Conservation (phyloP, 2,113 vertebrate species). For the Osmerus eperlanus region DNA sequence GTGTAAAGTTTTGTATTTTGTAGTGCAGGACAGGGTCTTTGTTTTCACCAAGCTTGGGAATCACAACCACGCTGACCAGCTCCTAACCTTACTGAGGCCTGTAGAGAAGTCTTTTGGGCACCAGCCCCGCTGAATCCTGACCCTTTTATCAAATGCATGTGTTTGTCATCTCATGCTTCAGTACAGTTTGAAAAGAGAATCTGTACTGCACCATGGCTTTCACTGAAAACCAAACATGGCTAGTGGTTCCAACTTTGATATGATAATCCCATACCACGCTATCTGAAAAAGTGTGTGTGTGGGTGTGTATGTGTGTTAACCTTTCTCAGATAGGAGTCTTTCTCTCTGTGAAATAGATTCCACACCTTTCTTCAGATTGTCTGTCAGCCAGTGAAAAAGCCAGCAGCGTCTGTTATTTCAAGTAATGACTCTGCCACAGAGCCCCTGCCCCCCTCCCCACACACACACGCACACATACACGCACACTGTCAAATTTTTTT, state of each 20-base stretch:
- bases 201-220: neutral
- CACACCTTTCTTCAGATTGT: conserved; percentile 6
- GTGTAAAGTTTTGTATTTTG: no score
- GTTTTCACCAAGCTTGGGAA: no score
- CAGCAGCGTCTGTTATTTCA: conserved; percentile 3
- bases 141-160: neutral
- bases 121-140: no score
- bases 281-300: neutral
- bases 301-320: neutral
- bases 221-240: neutral
- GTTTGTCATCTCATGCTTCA: neutral
- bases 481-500: neutral
- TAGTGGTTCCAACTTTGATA: neutral
- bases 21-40: no score
- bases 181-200: neutral
- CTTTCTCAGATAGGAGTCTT: neutral
- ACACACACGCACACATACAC: neutral
- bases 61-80: no score
- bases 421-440: conserved; percentile 10
- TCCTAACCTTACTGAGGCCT: no score
- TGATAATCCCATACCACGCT: neutral
- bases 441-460: neutral
- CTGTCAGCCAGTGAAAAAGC: conserved; percentile 14
- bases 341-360: neutral
- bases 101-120: no score